Evolutionary conservation across 1,140 invertebrate species (phyloP).

Genomic region (Ridgeia piscesae): DNA sequence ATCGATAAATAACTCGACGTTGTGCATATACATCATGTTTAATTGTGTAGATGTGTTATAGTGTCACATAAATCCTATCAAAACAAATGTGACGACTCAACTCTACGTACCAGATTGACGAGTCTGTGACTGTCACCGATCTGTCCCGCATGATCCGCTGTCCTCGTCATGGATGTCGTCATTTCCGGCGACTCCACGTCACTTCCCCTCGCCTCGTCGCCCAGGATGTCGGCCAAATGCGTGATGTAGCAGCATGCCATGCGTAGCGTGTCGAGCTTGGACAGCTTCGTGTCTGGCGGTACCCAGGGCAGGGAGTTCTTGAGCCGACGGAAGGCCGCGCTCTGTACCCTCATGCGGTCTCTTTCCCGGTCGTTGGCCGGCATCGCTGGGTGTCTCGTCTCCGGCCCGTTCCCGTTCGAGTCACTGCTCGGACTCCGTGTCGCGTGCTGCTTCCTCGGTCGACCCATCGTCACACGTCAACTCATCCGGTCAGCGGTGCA

Average conservation of each 20-base stretch:
- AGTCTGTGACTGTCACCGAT: background rate
- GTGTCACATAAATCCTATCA: too few species aligned
- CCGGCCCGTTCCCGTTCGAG: conserved; percentile 1
- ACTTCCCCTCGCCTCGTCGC: conserved; percentile 53
- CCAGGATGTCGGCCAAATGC: conserved; percentile 72
- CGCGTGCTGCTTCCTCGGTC: background rate
- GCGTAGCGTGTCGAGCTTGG: conserved; percentile 55
- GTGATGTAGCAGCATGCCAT: conserved; percentile 56
- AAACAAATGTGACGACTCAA: background rate
- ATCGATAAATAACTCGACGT: background rate
- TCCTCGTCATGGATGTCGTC: background rate
- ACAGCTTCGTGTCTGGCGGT: conserved; percentile 56
- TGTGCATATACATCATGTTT: background rate
- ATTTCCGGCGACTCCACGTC: background rate
- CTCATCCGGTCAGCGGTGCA: background rate
- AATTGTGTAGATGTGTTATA: background rate
- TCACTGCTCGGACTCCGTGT: background rate
- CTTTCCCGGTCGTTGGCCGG: conserved; percentile 86
- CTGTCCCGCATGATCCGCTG: background rate
- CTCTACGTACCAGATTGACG: background rate
- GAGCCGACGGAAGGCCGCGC: conserved; percentile 85
- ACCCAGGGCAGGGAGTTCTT: conserved; percentile 61
- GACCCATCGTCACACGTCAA: background rate
- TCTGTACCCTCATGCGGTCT: conserved; percentile 87
- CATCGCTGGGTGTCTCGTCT: background rate